Conservation (phyloP, 2,888 invertebrate genomes). For the Hololepta plana region DNA sequence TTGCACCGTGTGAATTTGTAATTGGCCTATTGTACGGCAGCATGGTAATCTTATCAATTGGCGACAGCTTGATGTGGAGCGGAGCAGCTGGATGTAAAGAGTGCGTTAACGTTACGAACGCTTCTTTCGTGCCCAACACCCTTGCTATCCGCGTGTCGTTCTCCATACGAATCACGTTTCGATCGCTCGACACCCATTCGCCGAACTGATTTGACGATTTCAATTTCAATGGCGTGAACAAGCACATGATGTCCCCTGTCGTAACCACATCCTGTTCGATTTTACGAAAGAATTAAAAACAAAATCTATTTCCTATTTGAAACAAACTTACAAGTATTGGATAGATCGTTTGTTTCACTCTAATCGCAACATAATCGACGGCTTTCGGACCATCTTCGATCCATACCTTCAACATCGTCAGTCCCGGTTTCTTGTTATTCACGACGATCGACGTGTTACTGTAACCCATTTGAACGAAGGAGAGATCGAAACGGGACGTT, state of each 20-base stretch:
- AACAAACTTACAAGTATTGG: constrained; percentile 18
- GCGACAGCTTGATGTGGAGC: constrained; percentile 18
- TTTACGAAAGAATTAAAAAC: background rate
- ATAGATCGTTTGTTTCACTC: constrained; percentile 23
- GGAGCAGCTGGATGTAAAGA: constrained; percentile 20
- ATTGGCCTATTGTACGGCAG: constrained; percentile 13
- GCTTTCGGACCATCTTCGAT: constrained; percentile 23
- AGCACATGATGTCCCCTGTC: constrained; percentile 35
- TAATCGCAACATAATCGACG: constrained; percentile 26
- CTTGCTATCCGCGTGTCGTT: constrained; percentile 23
- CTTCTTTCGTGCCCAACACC: constrained; percentile 18
- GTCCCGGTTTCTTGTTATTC: constrained; percentile 28
- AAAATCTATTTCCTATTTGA: background rate
- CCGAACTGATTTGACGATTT: constrained; percentile 6
- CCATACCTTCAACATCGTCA: constrained; percentile 32
- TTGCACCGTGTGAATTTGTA: constrained; percentile 10
- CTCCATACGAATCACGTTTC: constrained; percentile 16
- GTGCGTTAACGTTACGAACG: constrained; percentile 19
- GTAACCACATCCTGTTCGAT: constrained; percentile 21
- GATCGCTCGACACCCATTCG: constrained; percentile 24
- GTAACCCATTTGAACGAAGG: constrained; percentile 24
- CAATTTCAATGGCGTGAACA: constrained; percentile 28
- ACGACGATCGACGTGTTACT: constrained; percentile 30
- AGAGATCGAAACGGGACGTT: constrained; percentile 29
- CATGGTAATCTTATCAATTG: constrained; percentile 17